Conservation (phyloP, 2,797 vertebrate species). For the Simalia tracyae region DNA sequence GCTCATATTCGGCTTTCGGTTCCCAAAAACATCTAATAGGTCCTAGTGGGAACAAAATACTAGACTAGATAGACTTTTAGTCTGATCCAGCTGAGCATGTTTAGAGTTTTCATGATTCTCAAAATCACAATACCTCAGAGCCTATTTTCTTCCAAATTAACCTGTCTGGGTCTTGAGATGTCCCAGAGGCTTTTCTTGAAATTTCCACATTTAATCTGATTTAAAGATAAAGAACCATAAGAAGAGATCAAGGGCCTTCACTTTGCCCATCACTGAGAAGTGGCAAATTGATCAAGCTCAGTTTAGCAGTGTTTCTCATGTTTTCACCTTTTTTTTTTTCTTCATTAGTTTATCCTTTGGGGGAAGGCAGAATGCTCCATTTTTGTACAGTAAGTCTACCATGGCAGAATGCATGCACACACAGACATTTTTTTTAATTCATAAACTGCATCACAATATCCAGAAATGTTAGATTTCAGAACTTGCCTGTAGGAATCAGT, state of each 20-base stretch:
- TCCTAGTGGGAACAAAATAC: not conserved
- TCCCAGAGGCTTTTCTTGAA: not conserved
- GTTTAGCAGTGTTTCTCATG: not conserved
- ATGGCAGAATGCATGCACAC: not conserved
- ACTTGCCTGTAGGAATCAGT: not conserved
- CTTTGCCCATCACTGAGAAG: not conserved
- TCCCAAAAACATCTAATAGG: not conserved
- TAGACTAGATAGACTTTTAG: not conserved
- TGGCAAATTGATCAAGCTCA: not conserved
- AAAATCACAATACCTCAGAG: not conserved
- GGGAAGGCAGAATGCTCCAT: not conserved
- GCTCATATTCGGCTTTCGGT: not conserved
- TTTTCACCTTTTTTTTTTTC: not conserved
- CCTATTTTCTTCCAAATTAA: not conserved
- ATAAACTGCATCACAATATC: not conserved
- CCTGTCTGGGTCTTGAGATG: not conserved
- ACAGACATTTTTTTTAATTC: not conserved
- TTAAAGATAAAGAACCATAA: not conserved
- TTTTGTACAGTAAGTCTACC: not conserved
- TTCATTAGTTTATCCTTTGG: not conserved
- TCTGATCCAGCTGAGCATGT: not conserved
- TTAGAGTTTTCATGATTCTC: not conserved
- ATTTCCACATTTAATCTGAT: not conserved
- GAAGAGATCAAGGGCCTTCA: not conserved
- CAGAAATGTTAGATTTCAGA: not conserved